A percentile compares a stretch with the other conserved stretches of the same genome.
Evolutionary conservation across 1,140 invertebrate species (phyloP).

Genomic region (Marisa cornuarietis): DNA sequence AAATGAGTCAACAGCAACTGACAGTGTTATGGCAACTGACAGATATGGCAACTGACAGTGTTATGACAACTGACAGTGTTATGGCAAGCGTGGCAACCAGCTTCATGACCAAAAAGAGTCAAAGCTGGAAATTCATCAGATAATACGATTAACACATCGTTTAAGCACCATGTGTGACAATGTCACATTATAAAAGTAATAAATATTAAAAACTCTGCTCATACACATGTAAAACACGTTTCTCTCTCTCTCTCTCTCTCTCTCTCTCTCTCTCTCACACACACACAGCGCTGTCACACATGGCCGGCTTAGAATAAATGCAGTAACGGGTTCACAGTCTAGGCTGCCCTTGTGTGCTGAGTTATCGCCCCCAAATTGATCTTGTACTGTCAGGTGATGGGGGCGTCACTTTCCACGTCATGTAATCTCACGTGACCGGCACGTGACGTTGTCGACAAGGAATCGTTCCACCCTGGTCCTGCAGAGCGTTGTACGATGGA

Average conservation of each 20-base stretch:
- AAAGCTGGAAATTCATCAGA: background rate
- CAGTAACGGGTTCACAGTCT: background rate
- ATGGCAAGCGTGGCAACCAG: background rate
- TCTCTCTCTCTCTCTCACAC: background rate
- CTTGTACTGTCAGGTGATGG: background rate
- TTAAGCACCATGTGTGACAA: no score
- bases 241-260: background rate
- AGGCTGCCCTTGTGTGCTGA: background rate
- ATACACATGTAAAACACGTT: background rate
- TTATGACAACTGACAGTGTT: background rate
- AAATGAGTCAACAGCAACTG: background rate
- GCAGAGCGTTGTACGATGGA: no score
- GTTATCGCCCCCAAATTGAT: background rate
- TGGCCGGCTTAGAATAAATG: background rate
- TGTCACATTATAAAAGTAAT: no score
- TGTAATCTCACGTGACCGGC: no score
- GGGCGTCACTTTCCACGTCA: background rate
- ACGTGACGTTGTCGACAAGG: no score
- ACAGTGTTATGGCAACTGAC: background rate
- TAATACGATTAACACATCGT: background rate
- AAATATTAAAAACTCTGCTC: background rate
- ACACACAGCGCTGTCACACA: conserved; percentile 1
- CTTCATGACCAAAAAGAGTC: background rate
- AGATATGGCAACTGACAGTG: background rate
- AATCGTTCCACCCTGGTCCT: no score